Evolutionary conservation across 2,113 vertebrate genomes (phyloP).

Genomic region (Perca fluviatilis): DNA sequence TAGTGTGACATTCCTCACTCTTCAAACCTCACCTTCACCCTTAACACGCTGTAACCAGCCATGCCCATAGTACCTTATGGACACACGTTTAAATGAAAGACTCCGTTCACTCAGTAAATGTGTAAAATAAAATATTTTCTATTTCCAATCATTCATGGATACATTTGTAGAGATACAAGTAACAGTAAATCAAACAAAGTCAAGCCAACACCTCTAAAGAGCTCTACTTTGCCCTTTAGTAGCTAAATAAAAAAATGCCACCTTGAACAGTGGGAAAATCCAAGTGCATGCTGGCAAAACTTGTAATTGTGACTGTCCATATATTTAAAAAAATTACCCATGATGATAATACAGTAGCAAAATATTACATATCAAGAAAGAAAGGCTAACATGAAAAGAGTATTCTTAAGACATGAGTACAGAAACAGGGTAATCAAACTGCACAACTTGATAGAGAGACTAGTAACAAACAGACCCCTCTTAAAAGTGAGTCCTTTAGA

Average conservation of each 20-base stretch:
- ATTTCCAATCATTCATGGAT: constrained; percentile 75
- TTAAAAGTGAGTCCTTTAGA: constrained; percentile 71
- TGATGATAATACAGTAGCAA: constrained; percentile 85
- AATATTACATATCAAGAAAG: constrained; percentile 84
- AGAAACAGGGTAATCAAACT: constrained; percentile 79
- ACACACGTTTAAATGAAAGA: constrained; percentile 42
- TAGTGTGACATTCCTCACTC: constrained; percentile 47
- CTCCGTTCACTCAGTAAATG: constrained; percentile 42
- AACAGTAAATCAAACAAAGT: constrained; percentile 76
- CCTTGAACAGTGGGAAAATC: constrained; percentile 70
- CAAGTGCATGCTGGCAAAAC: constrained; percentile 86
- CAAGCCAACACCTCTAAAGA: constrained; percentile 67
- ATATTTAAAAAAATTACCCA: constrained; percentile 85
- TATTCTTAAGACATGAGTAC: constrained; percentile 78
- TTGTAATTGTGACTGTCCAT: constrained; percentile 80
- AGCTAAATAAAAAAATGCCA: constrained; percentile 69
- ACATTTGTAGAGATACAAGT: constrained; percentile 77
- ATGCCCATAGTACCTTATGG: neutral
- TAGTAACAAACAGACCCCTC: constrained; percentile 78
- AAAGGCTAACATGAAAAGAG: constrained; percentile 79
- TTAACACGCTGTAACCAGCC: constrained; percentile 1
- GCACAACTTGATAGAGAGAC: constrained; percentile 75
- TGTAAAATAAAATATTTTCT: constrained; percentile 81
- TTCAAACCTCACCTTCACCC: constrained; percentile 19
- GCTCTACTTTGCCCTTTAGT: constrained; percentile 58